A percentile compares a stretch with the other conserved stretches of the same genome.
Conservation (phyloP, 1,140 invertebrate species). For the Drosophila murphyi region DNA sequence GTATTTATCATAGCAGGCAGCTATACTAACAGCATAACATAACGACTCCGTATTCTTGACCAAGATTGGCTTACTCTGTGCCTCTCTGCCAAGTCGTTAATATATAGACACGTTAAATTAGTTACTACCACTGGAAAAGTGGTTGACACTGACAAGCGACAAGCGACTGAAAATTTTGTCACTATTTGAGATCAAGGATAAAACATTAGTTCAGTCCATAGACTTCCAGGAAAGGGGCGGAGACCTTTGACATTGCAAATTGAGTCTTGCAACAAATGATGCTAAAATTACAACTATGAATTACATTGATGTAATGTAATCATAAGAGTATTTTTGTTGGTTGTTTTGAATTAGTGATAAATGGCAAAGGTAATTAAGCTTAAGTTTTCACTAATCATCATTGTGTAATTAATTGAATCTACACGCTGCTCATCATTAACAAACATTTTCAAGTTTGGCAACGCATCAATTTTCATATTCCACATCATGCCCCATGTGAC, state of each 20-base stretch:
- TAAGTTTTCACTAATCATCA: constrained; percentile 54
- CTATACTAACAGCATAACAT: constrained; percentile 18
- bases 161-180: constrained; percentile 12
- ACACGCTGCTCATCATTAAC: constrained; percentile 6
- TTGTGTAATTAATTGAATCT: constrained; percentile 15
- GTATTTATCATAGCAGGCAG: constrained; percentile 11
- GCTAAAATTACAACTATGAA: constrained; percentile 50
- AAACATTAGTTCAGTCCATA: constrained; percentile 5
- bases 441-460: background rate
- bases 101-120: constrained; percentile 59
- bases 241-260: constrained; percentile 10
- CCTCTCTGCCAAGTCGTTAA: constrained; percentile 41
- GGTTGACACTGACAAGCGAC: constrained; percentile 48
- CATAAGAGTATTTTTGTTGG: constrained; percentile 7
- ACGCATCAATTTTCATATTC: constrained; percentile 2
- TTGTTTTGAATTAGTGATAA: constrained; percentile 39
- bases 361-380: constrained; percentile 47
- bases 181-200: constrained; percentile 76
- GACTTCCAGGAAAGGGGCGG: too few species aligned
- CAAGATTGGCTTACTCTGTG: constrained; percentile 38
- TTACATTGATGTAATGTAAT: background rate
- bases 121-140: constrained; percentile 46
- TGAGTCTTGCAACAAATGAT: constrained; percentile 26
- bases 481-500: constrained; percentile 13
- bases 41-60: constrained; percentile 48